Evolutionary conservation across 2,113 vertebrate species (phyloP), one percentile per base, ranked within the genome.

Genomic region (Leptocoma aspasia): DNA sequence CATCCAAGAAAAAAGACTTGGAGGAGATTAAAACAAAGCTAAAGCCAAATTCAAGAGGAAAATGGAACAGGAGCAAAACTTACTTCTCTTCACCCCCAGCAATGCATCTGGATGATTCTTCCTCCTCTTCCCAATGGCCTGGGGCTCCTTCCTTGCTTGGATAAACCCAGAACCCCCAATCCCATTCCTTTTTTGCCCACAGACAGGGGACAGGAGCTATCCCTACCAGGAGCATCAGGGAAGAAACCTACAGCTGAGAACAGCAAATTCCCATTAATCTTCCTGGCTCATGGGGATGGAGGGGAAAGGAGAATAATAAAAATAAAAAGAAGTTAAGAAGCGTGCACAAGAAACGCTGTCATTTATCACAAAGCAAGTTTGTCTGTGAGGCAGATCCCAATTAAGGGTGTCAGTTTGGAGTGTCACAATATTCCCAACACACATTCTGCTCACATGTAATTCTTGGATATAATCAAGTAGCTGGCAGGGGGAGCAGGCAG

Each of bases 121-220:
- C 24, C 37, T 80, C 42, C 33, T 77, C 19, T 15, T 53, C 44
- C n/a, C 28, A 15, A 16, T 13, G 11, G 9, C 42, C 28, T 8
- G 7, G 20, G 19, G 49, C 21, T 80, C 37, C 17, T 53, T 72
- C 31, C 37, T 45, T 9, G 16, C 54, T 45, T n/a, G 11, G 45
- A 24, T 45, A 54, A 80, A 8, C 31, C n/a, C 2, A 1, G 9
- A 27, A 35, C 1, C 7, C 28, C 20, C 24, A 26, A 3, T n/a
- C 27, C 37, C 45, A 9, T 10, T 69, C 16, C 42, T 41, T 53
- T 71, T 31, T 23, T 37, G 9, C 50, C 50, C 3, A 6, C 30
- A 18, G 44, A 88, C 9, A 21, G 35, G 15, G 6, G 68, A 20
- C 73, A 75, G n/a, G 42, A 13, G 20, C 20, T 49, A 7, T 41